A percentile compares a stretch with the other conserved stretches of the same genome.
phyloP scores from a whole-genome alignment of 1,140 invertebrate genomes.

The Homarus americanus region DNA sequence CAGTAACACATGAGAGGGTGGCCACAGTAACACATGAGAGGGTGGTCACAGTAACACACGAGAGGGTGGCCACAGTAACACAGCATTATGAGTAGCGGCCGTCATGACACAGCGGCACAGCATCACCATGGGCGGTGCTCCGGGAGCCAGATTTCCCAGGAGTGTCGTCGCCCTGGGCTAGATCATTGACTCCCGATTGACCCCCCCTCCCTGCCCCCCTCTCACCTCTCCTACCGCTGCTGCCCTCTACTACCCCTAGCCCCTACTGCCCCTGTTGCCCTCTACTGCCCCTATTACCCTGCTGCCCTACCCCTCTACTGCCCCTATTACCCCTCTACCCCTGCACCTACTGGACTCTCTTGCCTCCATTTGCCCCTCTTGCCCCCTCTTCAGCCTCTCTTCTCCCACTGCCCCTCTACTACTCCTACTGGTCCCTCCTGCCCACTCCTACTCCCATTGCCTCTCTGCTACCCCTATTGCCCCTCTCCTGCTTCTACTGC shows the following conservation, averaged over 20 bases:
- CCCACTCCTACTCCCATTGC: background rate
- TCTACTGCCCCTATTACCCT: too few species aligned
- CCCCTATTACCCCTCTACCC: background rate
- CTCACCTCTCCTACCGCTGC: too few species aligned
- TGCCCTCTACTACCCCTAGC: too few species aligned
- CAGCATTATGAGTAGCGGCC: too few species aligned
- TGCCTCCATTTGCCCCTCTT: background rate
- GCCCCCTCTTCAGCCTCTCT: background rate
- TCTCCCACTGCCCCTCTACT: background rate
- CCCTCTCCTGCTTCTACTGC: background rate
- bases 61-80: too few species aligned
- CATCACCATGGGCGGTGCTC: background rate
- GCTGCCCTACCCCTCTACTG: too few species aligned
- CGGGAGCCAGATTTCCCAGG: background rate
- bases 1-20: too few species aligned
- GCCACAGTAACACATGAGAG: too few species aligned
- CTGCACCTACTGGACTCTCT: background rate
- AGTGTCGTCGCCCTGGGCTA: background rate
- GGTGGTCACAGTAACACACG: too few species aligned
- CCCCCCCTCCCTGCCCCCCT: background rate
- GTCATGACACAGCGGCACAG: too few species aligned
- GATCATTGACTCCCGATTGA: constrained; percentile 1
- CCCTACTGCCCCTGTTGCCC: too few species aligned
- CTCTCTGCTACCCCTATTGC: background rate
- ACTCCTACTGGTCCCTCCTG: background rate